phyloP scores from a whole-genome alignment of 23 tunicate genomes.

The Pegea sp. region DNA sequence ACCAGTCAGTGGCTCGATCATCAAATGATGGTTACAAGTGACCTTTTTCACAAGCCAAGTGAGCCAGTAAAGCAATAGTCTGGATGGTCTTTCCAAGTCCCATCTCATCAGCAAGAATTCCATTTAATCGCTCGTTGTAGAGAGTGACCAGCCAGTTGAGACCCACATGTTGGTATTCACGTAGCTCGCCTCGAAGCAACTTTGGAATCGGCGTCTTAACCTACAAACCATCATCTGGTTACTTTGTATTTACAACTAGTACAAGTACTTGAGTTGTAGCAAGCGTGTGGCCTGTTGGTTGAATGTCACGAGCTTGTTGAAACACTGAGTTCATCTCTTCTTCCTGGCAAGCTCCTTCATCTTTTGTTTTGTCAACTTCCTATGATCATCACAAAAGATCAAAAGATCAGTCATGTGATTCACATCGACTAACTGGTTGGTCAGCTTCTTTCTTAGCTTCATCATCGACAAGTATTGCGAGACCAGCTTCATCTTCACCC shows the following conservation, averaged over 20 bases:
- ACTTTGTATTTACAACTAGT: background rate
- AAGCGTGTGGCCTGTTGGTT: conserved; percentile 84
- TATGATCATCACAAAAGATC: background rate
- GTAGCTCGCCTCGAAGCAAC: conserved; percentile 32
- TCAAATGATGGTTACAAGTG: background rate
- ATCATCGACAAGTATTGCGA: no score
- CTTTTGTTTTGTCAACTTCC: background rate
- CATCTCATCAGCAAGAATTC: conserved; percentile 97
- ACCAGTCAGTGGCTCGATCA: no score
- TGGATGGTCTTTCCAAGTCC: conserved; percentile 97
- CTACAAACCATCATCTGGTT: conserved; percentile 10
- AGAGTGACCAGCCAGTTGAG: conserved; percentile 94
- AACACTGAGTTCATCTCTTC: conserved; percentile 41
- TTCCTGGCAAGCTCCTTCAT: conserved; percentile 13
- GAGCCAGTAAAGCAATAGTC: conserved; percentile 90
- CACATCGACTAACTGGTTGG: background rate
- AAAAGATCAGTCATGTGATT: background rate
- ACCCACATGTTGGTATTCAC: conserved; percentile 96
- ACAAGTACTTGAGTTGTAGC: conserved; percentile 89
- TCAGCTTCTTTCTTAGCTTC: conserved; percentile 1
- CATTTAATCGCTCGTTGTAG: conserved; percentile 69
- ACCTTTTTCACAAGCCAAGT: conserved; percentile 94
- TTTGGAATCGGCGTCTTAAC: conserved; percentile 91
- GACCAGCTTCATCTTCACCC: no score
- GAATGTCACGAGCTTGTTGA: conserved; percentile 55